A percentile compares a stretch with the other conserved stretches of the same genome.
Conservation (phyloP, 2,888 invertebrate species). For the Idaea straminata region DNA sequence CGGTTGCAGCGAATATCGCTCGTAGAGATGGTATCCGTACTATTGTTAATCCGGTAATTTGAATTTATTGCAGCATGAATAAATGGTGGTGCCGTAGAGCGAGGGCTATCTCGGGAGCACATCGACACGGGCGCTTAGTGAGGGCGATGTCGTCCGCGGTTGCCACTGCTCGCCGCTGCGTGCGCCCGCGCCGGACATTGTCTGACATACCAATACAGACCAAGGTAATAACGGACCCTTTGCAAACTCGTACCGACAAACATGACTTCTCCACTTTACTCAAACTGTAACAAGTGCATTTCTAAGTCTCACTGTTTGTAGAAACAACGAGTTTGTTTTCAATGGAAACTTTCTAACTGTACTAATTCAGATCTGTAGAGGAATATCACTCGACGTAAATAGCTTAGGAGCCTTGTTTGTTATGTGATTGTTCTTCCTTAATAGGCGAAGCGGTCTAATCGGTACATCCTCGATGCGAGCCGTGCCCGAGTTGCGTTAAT, state of each 20-base stretch:
- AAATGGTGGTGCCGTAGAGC: slow-evolving; percentile 65
- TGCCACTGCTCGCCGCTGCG: slow-evolving; percentile 25
- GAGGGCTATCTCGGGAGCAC: slow-evolving; percentile 64
- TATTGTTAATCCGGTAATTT: slow-evolving; percentile 81
- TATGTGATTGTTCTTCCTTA: slow-evolving; percentile 77
- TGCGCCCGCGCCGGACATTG: slow-evolving; percentile 6
- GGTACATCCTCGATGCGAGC: slow-evolving; percentile 66
- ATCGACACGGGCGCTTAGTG: slow-evolving; percentile 60
- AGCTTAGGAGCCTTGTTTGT: slow-evolving; percentile 49
- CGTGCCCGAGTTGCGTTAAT: slow-evolving; percentile 68
- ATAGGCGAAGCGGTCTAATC: slow-evolving; percentile 67
- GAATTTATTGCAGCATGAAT: slow-evolving; percentile 79
- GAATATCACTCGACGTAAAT: neutral
- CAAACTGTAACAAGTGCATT: neutral
- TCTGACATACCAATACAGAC: neutral
- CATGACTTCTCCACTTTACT: neutral
- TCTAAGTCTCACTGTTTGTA: neutral
- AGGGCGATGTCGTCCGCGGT: slow-evolving; percentile 36
- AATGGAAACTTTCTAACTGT: slow-evolving; percentile 21
- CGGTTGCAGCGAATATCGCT: slow-evolving; percentile 52
- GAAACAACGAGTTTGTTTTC: neutral
- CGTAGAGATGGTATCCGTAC: slow-evolving; percentile 70
- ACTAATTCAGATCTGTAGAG: slow-evolving; percentile 13
- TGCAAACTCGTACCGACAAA: neutral
- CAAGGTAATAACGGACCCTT: neutral